These are phyloP conservation scores for Megaptera novaeangliae DNA, from an alignment of 2,113 vertebrate species.

Conservation along the genomic window DNA sequence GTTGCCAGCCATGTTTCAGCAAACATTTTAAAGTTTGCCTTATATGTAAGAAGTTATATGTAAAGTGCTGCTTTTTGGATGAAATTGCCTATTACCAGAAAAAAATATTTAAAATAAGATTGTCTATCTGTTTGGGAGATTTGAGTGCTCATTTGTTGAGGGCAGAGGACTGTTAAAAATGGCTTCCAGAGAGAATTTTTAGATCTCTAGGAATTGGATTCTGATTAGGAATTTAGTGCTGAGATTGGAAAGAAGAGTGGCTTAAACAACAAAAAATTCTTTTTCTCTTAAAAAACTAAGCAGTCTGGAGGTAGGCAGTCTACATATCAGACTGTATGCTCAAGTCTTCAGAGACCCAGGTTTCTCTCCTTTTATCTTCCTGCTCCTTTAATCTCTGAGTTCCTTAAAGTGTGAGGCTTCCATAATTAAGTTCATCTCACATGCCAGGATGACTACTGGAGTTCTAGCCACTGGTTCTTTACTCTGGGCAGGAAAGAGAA, in stretches of 20 bases:
- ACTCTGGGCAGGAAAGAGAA: background rate
- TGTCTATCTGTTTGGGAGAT: background rate
- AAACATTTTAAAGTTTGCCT: background rate
- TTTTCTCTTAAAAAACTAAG: background rate
- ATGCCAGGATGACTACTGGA: background rate
- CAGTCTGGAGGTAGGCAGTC: background rate
- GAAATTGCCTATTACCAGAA: background rate
- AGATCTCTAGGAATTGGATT: background rate
- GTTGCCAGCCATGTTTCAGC: background rate
- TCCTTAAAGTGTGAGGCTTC: background rate
- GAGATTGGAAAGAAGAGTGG: background rate
- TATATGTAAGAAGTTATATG: background rate
- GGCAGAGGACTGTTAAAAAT: rapidly evolving
- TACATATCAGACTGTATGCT: rapidly evolving
- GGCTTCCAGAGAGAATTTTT: background rate
- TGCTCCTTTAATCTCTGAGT: background rate
- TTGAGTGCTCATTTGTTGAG: background rate
- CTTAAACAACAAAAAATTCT: background rate
- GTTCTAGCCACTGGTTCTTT: background rate
- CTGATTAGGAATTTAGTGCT: background rate
- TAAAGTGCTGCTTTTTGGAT: background rate
- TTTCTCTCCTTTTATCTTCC: background rate
- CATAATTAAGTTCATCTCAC: background rate
- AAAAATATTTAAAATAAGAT: background rate
- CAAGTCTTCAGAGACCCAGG: background rate